Evolutionary conservation across 2,113 vertebrate genomes (phyloP).

Genomic region (Periophthalmus modestus): DNA sequence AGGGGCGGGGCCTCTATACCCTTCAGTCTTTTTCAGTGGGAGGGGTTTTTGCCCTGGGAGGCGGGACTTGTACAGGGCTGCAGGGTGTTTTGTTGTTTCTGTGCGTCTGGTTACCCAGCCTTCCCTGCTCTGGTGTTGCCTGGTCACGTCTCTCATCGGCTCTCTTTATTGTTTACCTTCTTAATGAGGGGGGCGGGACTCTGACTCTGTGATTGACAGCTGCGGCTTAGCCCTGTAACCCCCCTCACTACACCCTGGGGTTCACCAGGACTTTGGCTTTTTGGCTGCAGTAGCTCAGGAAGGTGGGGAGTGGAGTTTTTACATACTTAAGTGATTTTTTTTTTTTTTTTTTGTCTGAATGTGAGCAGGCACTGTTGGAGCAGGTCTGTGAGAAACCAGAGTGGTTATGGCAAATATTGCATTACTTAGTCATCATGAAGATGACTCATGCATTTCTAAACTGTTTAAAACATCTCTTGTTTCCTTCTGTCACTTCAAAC

Average conservation of each 20-base stretch:
- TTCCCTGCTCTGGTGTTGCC: conserved; percentile 83
- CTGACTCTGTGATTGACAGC: conserved; percentile 88
- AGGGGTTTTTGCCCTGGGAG: conserved; percentile 20
- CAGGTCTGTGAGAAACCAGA: conserved; percentile 55
- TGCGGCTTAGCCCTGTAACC: conserved; percentile 68
- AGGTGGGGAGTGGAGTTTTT: conserved; percentile 43
- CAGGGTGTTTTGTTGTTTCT: conserved; percentile 70
- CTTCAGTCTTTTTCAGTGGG: not conserved
- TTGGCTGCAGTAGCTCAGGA: conserved; percentile 76
- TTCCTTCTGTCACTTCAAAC: conserved; percentile 6
- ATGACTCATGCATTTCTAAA: conserved; percentile 31
- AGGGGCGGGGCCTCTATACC: conserved; percentile 3
- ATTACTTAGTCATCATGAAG: conserved; percentile 18
- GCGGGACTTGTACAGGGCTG: conserved; percentile 63
- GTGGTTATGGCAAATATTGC: conserved; percentile 22
- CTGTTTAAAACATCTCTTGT: not conserved
- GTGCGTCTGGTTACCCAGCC: conserved; percentile 83
- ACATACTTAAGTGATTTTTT: conserved; percentile 33
- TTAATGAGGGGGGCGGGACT: conserved; percentile 98
- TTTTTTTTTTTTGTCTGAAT: conserved; percentile 19
- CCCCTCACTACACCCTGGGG: conserved; percentile 56
- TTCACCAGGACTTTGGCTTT: conserved; percentile 79
- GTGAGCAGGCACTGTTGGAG: conserved; percentile 30
- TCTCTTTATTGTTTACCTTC: conserved; percentile 98
- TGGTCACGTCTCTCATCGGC: conserved; percentile 90